Evolutionary conservation across 2,113 vertebrate species (phyloP).

Genomic region (Embiotoca jacksoni): DNA sequence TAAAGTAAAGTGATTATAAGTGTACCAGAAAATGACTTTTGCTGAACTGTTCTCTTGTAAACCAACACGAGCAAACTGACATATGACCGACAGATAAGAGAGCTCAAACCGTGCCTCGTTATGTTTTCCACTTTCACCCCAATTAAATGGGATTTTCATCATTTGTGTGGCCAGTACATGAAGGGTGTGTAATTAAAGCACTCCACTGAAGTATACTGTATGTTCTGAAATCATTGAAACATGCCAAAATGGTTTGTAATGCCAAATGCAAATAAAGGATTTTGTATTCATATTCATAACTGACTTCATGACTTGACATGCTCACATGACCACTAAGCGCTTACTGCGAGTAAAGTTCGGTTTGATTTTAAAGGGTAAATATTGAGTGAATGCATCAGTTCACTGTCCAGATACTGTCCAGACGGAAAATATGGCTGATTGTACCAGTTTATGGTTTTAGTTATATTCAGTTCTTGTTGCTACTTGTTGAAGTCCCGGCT

Average conservation of each 20-base stretch:
- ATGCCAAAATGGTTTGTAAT: constrained; percentile 39
- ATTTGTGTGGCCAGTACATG: background rate
- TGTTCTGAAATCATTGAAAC: constrained; percentile 7
- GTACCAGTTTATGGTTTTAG: too few relatives aligned
- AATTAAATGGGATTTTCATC: background rate
- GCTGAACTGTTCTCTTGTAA: background rate
- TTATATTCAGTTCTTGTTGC: too few relatives aligned
- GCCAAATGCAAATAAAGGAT: constrained; percentile 56
- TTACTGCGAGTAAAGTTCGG: background rate
- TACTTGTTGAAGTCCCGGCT: too few relatives aligned
- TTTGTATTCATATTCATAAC: constrained; percentile 16
- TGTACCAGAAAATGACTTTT: background rate
- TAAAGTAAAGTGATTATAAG: background rate
- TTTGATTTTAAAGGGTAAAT: background rate
- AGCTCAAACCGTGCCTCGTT: background rate
- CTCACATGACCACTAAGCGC: background rate
- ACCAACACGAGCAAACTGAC: background rate
- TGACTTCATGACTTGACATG: constrained; percentile 1
- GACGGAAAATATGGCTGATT: too few relatives aligned
- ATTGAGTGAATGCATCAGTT: background rate
- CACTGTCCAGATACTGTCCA: too few relatives aligned
- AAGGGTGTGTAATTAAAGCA: constrained; percentile 1
- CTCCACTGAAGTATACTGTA: constrained; percentile 3
- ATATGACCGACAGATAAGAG: background rate
- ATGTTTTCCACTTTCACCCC: constrained; percentile 4